A percentile compares a stretch with the other conserved stretches of the same genome.
Evolutionary conservation across 2,888 invertebrate genomes (phyloP).

Genomic region (Hetaerina titia): DNA sequence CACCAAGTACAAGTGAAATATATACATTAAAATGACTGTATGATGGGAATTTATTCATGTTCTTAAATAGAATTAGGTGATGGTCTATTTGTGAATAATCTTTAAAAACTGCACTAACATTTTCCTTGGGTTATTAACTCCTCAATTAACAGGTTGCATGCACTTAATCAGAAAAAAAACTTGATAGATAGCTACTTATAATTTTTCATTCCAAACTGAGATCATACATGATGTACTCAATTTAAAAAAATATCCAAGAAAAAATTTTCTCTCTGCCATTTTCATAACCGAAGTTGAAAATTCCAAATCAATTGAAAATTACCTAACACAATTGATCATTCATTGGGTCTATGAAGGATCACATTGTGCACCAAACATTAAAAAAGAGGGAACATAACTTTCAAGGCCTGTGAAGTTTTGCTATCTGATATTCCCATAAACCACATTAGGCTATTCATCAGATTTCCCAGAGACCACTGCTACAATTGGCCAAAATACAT

Average conservation of each 20-base stretch:
- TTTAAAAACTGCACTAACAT: not conserved
- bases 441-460: too few relatives aligned
- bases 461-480: too few relatives aligned
- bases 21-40: not conserved
- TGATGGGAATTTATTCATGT: constrained; percentile 13
- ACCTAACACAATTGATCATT: too few relatives aligned
- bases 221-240: not conserved
- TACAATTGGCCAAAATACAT: too few relatives aligned
- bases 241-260: not conserved
- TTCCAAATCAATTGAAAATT: not conserved
- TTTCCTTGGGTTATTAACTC: not conserved
- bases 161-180: not conserved
- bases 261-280: not conserved
- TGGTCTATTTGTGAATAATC: not conserved
- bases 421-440: too few relatives aligned
- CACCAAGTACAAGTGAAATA: not conserved
- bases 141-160: not conserved
- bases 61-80: not conserved
- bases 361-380: too few relatives aligned
- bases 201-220: not conserved
- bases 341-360: too few relatives aligned
- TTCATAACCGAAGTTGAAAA: not conserved
- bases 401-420: too few relatives aligned
- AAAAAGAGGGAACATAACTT: too few relatives aligned
- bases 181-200: not conserved